phyloP scores from a whole-genome alignment of 1,140 invertebrate species.

The Ruditapes philippinarum region DNA sequence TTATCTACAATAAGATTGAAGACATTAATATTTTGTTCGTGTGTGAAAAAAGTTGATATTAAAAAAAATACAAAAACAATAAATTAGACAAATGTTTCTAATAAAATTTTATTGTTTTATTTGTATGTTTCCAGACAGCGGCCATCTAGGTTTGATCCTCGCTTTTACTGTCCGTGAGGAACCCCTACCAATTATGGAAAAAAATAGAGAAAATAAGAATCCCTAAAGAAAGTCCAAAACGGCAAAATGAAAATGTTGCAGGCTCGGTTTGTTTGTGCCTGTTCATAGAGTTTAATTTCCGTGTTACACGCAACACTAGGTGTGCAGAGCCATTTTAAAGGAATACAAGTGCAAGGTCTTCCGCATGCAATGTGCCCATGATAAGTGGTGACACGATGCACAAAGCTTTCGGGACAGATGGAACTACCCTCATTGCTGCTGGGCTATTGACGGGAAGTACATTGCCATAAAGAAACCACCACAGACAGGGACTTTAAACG shows the following conservation, averaged over 20 bases:
- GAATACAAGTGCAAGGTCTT: slow-evolving; percentile 60
- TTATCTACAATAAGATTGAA: no score
- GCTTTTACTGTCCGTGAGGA: slow-evolving; percentile 46
- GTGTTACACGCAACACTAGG: not conserved
- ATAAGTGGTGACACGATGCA: slow-evolving; percentile 36
- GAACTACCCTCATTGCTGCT: slow-evolving; percentile 84
- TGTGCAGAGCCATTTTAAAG: not conserved
- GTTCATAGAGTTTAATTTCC: not conserved
- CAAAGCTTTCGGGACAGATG: slow-evolving; percentile 80
- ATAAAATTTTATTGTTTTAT: no score
- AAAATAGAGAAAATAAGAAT: no score
- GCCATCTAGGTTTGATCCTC: not conserved
- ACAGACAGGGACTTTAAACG: slow-evolving; percentile 76
- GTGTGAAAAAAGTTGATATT: no score
- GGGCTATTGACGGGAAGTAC: not conserved
- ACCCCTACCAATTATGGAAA: not conserved
- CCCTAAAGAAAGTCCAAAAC: no score
- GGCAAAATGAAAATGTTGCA: no score
- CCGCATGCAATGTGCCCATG: not conserved
- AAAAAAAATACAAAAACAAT: no score
- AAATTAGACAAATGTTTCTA: no score
- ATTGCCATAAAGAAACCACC: not conserved
- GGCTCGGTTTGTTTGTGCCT: no score
- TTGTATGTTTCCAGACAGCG: not conserved
- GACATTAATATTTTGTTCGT: no score